phyloP scores from a whole-genome alignment of 2,888 invertebrate species.

The Aspidiotus destructor region DNA sequence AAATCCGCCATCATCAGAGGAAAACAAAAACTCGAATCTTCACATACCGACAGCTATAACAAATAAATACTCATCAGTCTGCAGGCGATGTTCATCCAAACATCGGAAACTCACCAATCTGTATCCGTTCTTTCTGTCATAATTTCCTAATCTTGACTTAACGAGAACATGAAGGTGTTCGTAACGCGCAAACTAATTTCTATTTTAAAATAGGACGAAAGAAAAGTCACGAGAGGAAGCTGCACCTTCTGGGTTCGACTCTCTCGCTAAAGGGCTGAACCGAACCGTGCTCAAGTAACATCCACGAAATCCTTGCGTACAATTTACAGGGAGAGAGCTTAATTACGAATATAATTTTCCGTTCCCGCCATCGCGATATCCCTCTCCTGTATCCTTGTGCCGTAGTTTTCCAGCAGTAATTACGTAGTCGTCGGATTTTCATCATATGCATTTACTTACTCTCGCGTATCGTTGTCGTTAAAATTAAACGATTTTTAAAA shows the following conservation, averaged over 20 bases:
- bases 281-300: background rate
- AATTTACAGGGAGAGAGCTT: background rate
- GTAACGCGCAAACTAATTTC: no score
- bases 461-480: background rate
- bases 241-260: background rate
- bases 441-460: background rate
- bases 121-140: no score
- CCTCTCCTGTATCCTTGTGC: background rate
- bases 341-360: conserved; percentile 4
- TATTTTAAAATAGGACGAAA: no score
- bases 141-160: no score
- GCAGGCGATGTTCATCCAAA: no score
- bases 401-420: background rate
- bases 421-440: background rate
- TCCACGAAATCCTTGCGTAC: background rate
- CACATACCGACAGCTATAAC: no score
- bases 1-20: no score
- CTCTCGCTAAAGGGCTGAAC: background rate
- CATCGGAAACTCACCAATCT: no score
- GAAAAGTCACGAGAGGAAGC: no score
- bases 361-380: background rate
- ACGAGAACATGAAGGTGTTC: no score
- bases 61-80: no score
- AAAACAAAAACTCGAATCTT: no score
- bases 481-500: conserved; percentile 4